Base-by-base conservation (phyloP, 2,113 vertebrate genomes). In the Zootoca vivipara region DNA sequence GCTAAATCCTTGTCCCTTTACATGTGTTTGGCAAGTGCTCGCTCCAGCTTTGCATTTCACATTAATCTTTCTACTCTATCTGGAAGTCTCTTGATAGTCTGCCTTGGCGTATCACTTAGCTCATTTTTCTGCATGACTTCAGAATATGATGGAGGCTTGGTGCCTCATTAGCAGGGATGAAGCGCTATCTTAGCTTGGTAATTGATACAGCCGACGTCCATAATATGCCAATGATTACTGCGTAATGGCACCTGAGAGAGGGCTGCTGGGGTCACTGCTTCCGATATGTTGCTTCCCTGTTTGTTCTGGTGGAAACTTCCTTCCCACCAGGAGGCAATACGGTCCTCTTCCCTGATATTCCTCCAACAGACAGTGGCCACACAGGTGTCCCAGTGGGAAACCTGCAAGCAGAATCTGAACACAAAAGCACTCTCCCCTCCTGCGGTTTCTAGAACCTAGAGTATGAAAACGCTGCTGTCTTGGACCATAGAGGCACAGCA, bases 51-150 rank as follows among this genome's bases (percentile, higher is more conserved):
- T 67, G 62, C 81, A 38, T 69, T 78, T 69, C 87, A 69, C 40
- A 83, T 88, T 83, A 52, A 88, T 88, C 80, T 88, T 67, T 77
- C 80, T 18, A 38, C 87, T 83, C 80, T 30, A 20, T 78, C 81
- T 75, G 42, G 73, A 83, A 78, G 73, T 88, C 87, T 83, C 87
- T 78, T 83, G 81, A 88, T 78, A 67, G 62, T 67, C 73, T 83
- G 72, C 80, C 81, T 83, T 35, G n/a, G 72, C 3, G 3, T 83
- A 83, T 83, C 81, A 77, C 62, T 69, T 56, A 69, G 80, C 28
- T 78, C 80, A 88, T 88, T 88, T 88, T 88, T 88, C 87, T 83
- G 87, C 73, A 88, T 88, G 87, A 78, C 72, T 83, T 78, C 62
- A 5, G 87, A 78, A 77, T 83, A 88, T 88, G 80, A 88, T 88